Conservation (phyloP, 2,888 invertebrate species). For the Coecobrya sp. region DNA sequence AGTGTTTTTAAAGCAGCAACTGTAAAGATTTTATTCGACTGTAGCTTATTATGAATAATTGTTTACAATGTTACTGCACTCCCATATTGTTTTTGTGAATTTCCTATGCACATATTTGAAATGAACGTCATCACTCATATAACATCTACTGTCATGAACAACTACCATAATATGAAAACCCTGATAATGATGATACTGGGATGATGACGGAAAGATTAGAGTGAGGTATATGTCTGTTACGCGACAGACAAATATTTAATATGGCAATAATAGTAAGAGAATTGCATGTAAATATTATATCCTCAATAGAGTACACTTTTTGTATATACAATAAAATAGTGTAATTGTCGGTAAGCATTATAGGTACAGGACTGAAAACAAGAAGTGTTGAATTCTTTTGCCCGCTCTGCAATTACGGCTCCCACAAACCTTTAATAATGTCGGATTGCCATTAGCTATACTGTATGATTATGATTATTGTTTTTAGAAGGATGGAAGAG, state of each 20-base stretch:
- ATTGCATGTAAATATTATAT: neutral
- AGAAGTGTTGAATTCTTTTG: constrained; percentile 81
- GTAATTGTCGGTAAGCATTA: constrained; percentile 43
- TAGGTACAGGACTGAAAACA: constrained; percentile 52
- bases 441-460: constrained; percentile 77
- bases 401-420: constrained; percentile 82
- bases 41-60: neutral
- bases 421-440: constrained; percentile 82
- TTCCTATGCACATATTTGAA: constrained; percentile 57
- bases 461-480: constrained; percentile 62
- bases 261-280: constrained; percentile 34
- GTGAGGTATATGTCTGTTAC: neutral
- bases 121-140: constrained; percentile 11
- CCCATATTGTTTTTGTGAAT: constrained; percentile 43
- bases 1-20: constrained; percentile 11
- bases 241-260: constrained; percentile 60
- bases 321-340: constrained; percentile 44
- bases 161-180: neutral
- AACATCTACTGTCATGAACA: neutral
- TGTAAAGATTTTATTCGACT: neutral
- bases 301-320: neutral
- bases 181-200: constrained; percentile 13
- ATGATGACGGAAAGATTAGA: neutral
- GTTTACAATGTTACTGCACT: no score
- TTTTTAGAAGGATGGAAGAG: constrained; percentile 48